A percentile compares a stretch with the other conserved stretches of the same genome.
phyloP scores from a whole-genome alignment of 2,888 invertebrate genomes.

The Catocala sponsa region DNA sequence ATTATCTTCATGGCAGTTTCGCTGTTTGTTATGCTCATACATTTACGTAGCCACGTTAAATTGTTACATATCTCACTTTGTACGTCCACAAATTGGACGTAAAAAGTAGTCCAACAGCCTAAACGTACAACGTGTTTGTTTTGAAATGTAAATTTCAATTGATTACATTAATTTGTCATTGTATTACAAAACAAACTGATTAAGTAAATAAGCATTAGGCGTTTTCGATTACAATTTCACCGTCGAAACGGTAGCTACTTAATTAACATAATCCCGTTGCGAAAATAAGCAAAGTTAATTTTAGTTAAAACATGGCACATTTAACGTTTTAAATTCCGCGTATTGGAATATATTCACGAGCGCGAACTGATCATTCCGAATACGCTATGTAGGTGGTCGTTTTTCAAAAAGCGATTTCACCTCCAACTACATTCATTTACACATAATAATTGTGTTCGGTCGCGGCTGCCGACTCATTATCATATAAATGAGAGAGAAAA shows the following conservation, averaged over 20 bases:
- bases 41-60: constrained; percentile 22
- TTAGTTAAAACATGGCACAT: constrained; percentile 69
- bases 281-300: constrained; percentile 74
- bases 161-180: constrained; percentile 53
- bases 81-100: constrained; percentile 22
- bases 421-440: constrained; percentile 76
- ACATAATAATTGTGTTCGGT: constrained; percentile 82
- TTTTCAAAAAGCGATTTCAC: constrained; percentile 72
- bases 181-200: constrained; percentile 72
- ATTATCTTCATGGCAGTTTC: constrained; percentile 39
- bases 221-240: constrained; percentile 73
- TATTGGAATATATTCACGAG: constrained; percentile 47
- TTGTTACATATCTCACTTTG: constrained; percentile 13
- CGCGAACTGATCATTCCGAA: constrained; percentile 58
- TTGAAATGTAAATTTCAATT: constrained; percentile 45
- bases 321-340: constrained; percentile 59
- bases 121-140: constrained; percentile 4
- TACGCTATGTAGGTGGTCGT: constrained; percentile 47
- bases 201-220: constrained; percentile 74
- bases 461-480: constrained; percentile 81
- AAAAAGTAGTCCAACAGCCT: constrained; percentile 22
- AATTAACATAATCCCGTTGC: constrained; percentile 75
- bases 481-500: constrained; percentile 87
- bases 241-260: constrained; percentile 67
- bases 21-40: constrained; percentile 34